Conservation (phyloP, 1,140 invertebrate species). For the Heliothis virescens region DNA sequence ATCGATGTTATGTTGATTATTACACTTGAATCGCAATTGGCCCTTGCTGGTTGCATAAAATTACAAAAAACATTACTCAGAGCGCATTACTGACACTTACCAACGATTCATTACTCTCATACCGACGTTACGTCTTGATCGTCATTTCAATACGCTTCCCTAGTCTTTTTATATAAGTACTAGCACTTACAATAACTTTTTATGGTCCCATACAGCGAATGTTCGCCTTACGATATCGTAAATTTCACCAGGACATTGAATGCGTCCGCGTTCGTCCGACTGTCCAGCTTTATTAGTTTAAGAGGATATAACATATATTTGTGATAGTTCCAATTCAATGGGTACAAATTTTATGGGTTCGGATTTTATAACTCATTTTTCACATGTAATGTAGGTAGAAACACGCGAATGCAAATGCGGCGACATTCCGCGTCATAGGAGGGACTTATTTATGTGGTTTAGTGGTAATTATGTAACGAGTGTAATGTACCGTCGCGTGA, state of each 20-base stretch:
- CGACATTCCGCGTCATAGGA: slow-evolving; percentile 25
- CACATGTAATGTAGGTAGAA: slow-evolving; percentile 20
- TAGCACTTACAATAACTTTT: slow-evolving; percentile 53
- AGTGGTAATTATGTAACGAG: slow-evolving; percentile 44
- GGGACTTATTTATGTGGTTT: slow-evolving; percentile 43
- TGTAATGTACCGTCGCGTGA: slow-evolving; percentile 27
- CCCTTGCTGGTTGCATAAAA: neutral
- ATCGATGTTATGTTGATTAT: neutral
- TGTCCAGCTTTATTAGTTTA: slow-evolving; percentile 54
- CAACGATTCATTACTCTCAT: slow-evolving; percentile 22
- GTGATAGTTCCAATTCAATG: slow-evolving; percentile 51
- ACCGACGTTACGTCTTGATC: slow-evolving; percentile 41
- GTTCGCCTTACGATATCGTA: slow-evolving; percentile 51
- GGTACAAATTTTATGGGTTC: slow-evolving; percentile 52
- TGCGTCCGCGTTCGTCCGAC: slow-evolving; percentile 46
- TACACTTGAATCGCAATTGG: neutral
- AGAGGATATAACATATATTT: slow-evolving; percentile 53
- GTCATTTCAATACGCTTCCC: slow-evolving; percentile 45
- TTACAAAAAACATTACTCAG: slow-evolving; percentile 30
- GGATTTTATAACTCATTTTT: slow-evolving; percentile 45
- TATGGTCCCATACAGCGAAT: slow-evolving; percentile 52
- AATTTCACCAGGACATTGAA: slow-evolving; percentile 55
- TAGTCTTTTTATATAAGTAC: slow-evolving; percentile 43
- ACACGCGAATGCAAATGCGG: slow-evolving; percentile 43
- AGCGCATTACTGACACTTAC: slow-evolving; percentile 24